These are phyloP conservation scores for Sycobia sp. DNA, from an alignment of 1,140 invertebrate species.

Conservation along the genomic window DNA sequence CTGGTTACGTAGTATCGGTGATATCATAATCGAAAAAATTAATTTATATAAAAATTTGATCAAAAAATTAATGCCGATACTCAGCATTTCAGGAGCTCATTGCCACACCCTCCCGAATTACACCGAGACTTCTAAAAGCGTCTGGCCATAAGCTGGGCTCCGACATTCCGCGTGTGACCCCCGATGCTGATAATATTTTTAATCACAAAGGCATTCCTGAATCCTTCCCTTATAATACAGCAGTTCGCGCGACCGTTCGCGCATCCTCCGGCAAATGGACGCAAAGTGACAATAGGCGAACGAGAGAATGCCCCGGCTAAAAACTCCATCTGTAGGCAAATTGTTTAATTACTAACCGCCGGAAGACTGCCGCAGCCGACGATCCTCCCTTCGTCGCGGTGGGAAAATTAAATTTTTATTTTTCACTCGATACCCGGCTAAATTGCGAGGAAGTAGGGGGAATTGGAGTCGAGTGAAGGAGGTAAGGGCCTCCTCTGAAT, in stretches of 20 bases:
- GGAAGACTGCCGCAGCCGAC: background rate
- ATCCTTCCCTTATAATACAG: slow-evolving; percentile 53
- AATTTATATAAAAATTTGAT: too few relatives aligned
- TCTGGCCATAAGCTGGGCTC: too few relatives aligned
- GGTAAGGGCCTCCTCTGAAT: too few relatives aligned
- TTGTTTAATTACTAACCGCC: slow-evolving; percentile 58
- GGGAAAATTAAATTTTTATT: slow-evolving; percentile 26
- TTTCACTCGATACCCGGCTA: too few relatives aligned
- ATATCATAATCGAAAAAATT: too few relatives aligned
- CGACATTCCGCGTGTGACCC: slow-evolving; percentile 46
- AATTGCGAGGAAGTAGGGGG: background rate
- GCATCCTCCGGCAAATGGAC: slow-evolving; percentile 47
- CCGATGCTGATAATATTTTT: slow-evolving; percentile 59
- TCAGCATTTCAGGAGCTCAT: too few relatives aligned
- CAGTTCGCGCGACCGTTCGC: slow-evolving; percentile 59
- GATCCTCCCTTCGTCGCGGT: background rate
- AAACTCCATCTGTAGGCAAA: slow-evolving; percentile 62
- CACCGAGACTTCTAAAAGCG: too few relatives aligned
- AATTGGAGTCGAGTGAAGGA: too few relatives aligned
- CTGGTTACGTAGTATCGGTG: too few relatives aligned
- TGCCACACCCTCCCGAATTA: too few relatives aligned
- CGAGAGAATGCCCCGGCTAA: slow-evolving; percentile 55
- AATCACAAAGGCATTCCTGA: slow-evolving; percentile 57
- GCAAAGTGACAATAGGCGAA: slow-evolving; percentile 37
- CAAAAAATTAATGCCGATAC: too few relatives aligned